Evolutionary conservation across 2,888 invertebrate species (phyloP).

Genomic region (Ochlodes sylvanus): DNA sequence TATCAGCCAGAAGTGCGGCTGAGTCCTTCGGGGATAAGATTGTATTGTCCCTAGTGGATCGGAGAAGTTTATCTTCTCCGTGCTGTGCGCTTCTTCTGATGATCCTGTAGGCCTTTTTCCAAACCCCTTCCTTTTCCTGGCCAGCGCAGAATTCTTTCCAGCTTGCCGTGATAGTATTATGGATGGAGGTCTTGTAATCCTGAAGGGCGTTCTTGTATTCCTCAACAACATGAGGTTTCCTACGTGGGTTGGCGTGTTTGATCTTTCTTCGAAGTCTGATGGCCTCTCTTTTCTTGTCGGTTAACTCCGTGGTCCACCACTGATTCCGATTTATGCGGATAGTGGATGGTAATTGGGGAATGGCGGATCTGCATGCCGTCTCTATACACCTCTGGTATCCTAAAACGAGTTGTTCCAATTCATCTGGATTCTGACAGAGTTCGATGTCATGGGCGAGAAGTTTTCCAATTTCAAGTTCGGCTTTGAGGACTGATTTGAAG

Average conservation of each 20-base stretch:
- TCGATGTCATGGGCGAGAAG: too few species aligned
- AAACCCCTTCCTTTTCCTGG: conserved; percentile 34
- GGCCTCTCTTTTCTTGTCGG: conserved; percentile 11
- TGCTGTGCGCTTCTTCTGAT: conserved; percentile 15
- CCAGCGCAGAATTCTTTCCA: conserved; percentile 39
- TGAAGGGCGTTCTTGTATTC: conserved; percentile 12
- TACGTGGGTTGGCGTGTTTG: not conserved
- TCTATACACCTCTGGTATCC: too few species aligned
- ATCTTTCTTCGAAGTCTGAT: conserved; percentile 22
- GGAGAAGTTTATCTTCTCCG: conserved; percentile 23
- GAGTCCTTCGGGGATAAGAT: conserved; percentile 29
- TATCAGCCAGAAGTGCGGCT: conserved; percentile 30
- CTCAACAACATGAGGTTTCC: conserved; percentile 3
- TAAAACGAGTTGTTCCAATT: too few species aligned
- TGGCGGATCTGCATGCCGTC: too few species aligned
- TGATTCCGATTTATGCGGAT: too few species aligned
- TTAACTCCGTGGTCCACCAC: conserved; percentile 35
- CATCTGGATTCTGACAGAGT: too few species aligned
- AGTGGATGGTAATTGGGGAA: too few species aligned
- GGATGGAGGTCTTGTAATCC: conserved; percentile 24
- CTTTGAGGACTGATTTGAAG: too few species aligned
- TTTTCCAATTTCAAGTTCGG: too few species aligned
- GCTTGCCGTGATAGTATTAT: conserved; percentile 9
- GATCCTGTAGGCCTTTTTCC: conserved; percentile 40
- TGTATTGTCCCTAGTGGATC: not conserved